Evolutionary conservation across 2,888 invertebrate genomes (phyloP).

Genomic region (Taenaris catops): DNA sequence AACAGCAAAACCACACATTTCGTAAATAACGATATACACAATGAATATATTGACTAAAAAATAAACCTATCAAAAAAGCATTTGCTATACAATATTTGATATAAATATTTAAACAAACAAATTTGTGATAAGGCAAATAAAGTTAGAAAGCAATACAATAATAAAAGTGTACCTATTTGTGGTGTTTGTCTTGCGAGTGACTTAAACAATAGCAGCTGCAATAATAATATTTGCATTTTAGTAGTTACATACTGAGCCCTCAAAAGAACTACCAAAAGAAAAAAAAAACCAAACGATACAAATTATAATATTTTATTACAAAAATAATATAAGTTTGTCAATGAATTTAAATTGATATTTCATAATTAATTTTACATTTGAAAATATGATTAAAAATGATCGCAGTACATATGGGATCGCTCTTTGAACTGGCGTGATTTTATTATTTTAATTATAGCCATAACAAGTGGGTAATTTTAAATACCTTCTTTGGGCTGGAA

Average conservation of each 20-base stretch:
- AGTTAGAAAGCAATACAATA: constrained; percentile 56
- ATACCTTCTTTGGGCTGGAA: constrained; percentile 76
- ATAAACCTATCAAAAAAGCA: constrained; percentile 19
- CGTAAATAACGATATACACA: constrained; percentile 15
- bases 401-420: no score
- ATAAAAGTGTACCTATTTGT: constrained; percentile 72
- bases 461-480: not conserved
- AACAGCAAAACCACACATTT: constrained; percentile 21
- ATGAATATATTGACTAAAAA: constrained; percentile 15
- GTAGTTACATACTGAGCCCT: constrained; percentile 39
- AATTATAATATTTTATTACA: no score
- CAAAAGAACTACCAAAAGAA: no score
- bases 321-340: no score
- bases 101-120: constrained; percentile 5
- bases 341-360: no score
- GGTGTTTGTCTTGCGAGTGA: constrained; percentile 72
- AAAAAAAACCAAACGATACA: no score
- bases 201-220: constrained; percentile 79
- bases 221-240: constrained; percentile 57
- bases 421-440: no score
- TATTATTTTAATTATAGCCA: no score
- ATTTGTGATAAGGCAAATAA: constrained; percentile 16
- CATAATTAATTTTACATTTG: no score
- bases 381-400: no score
- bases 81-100: constrained; percentile 10